Percentiles rank a stretch among this genome's conserved stretches.
Conservation (phyloP, 2,888 invertebrate species). For the Dromius quadrimaculatus region DNA sequence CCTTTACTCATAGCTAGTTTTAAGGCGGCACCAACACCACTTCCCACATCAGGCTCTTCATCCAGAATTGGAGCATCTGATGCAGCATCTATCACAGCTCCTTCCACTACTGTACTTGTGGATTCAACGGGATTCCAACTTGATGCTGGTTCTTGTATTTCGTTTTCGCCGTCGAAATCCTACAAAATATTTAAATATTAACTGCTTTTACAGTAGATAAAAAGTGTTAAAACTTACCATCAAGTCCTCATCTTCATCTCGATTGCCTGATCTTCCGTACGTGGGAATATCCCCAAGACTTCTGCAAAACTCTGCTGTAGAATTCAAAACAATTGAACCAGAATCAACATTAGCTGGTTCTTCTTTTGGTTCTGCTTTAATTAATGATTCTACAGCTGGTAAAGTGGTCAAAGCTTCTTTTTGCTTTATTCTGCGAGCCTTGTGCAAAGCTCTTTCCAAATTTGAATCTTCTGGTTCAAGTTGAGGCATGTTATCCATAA, state of each 20-base stretch:
- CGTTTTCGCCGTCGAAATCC: conserved; percentile 39
- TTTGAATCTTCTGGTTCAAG: conserved; percentile 72
- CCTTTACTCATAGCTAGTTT: conserved; percentile 94
- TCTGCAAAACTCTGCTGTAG: conserved; percentile 97
- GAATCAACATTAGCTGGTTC: conserved; percentile 57
- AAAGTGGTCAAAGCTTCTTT: conserved; percentile 64
- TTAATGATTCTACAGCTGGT: conserved; percentile 59
- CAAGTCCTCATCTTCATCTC: conserved; percentile 82
- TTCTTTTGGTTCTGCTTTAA: conserved; percentile 63
- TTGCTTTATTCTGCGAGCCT: conserved; percentile 72
- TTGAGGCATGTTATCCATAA: conserved; percentile 61
- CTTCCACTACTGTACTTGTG: conserved; percentile 60
- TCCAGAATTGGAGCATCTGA: conserved; percentile 81
- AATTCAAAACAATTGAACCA: conserved; percentile 84
- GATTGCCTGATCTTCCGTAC: conserved; percentile 90
- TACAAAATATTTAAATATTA: conserved; percentile 1
- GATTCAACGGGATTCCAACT: conserved; percentile 71
- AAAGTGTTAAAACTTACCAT: conserved; percentile 61
- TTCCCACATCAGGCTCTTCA: conserved; percentile 91
- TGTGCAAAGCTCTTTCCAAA: conserved; percentile 70
- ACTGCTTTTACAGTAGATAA: too few relatives aligned
- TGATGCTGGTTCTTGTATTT: conserved; percentile 36
- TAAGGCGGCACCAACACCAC: conserved; percentile 93
- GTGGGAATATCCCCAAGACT: conserved; percentile 94
- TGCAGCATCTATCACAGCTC: conserved; percentile 65